Conservation (phyloP, 2,888 invertebrate species). For the Incurvaria masculella region DNA sequence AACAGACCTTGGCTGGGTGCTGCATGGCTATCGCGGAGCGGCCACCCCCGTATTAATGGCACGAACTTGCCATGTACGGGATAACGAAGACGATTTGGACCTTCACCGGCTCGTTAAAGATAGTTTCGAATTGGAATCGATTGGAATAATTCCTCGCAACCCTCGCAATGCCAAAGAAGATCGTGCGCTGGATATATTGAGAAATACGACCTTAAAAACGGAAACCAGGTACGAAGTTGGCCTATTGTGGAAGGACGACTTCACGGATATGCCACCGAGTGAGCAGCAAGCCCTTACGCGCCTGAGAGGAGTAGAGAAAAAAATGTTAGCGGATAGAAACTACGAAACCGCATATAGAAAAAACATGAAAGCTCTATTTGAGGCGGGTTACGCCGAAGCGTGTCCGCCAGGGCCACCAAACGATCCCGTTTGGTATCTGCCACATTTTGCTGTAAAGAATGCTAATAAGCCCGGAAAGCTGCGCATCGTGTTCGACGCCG, state of each 20-base stretch:
- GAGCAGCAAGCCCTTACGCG: conserved; percentile 5
- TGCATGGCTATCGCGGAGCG: no score
- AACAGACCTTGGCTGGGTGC: no score
- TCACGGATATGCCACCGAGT: conserved; percentile 8
- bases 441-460: conserved; percentile 14
- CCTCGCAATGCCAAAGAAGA: no score
- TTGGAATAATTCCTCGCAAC: no score
- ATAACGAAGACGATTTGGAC: no score
- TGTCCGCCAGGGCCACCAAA: not conserved
- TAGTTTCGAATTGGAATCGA: no score
- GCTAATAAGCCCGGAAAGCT: conserved; percentile 13
- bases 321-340: conserved; percentile 6
- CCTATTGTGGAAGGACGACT: conserved; percentile 12
- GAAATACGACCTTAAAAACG: no score
- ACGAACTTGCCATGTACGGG: no score
- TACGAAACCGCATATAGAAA: conserved; percentile 5
- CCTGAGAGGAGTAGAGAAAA: conserved; percentile 6
- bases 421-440: conserved; percentile 10
- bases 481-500: conserved; percentile 12
- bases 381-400: conserved; percentile 12
- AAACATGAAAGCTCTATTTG: conserved; percentile 7
- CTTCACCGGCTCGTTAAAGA: no score
- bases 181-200: no score
- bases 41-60: no score
- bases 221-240: conserved; percentile 12